phyloP scores from a whole-genome alignment of 2,113 vertebrate genomes.

The Callorhinus ursinus region DNA sequence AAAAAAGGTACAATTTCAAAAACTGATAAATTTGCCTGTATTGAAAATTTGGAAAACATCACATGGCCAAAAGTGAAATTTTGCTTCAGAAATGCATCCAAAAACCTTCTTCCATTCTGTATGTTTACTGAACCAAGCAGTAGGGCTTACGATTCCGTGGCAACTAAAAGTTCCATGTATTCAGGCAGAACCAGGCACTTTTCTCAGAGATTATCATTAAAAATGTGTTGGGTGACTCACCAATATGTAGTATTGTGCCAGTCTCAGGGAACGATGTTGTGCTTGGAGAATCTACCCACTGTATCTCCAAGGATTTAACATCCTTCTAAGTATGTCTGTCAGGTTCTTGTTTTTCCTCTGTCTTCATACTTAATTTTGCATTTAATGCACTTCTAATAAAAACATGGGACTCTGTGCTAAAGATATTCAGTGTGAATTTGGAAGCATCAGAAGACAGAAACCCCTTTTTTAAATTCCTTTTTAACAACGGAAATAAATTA shows the following conservation, averaged over 20 bases:
- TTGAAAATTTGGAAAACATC: background rate
- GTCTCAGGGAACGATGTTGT: background rate
- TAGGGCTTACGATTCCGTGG: background rate
- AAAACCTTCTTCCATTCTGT: background rate
- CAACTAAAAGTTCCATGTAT: background rate
- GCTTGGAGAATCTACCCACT: background rate
- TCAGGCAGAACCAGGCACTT: background rate
- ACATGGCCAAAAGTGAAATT: background rate
- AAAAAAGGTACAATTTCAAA: background rate
- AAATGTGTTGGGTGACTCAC: background rate
- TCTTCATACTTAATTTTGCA: slow-evolving; percentile 44
- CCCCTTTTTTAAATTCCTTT: background rate
- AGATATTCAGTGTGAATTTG: slow-evolving; percentile 1
- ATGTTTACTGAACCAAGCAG: background rate
- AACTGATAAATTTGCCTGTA: background rate
- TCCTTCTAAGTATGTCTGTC: background rate
- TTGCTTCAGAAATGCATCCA: background rate
- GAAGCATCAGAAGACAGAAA: background rate
- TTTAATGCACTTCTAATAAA: slow-evolving; percentile 49
- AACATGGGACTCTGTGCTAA: background rate
- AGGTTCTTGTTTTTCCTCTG: background rate
- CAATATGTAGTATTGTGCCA: background rate
- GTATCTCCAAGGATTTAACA: background rate
- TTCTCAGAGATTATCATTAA: background rate
- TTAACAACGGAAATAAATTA: slow-evolving; percentile 24